Evolutionary conservation across 2,888 invertebrate species (phyloP).

Genomic region (Latrodectus hesperus): DNA sequence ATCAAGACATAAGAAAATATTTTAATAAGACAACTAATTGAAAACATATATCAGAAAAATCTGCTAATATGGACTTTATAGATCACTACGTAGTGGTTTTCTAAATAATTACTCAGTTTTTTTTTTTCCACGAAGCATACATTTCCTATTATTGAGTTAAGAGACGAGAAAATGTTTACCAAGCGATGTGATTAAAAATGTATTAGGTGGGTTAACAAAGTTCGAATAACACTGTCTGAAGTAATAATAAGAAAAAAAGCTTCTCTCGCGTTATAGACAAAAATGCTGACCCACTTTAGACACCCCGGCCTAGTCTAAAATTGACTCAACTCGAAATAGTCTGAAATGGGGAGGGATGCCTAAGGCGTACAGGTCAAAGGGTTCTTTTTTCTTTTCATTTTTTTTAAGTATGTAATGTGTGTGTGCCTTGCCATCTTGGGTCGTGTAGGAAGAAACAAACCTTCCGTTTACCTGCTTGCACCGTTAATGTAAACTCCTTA

Average conservation of each 20-base stretch:
- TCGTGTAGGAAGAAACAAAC: conserved; percentile 33
- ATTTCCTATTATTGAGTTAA: neutral
- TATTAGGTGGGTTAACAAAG: conserved; percentile 30
- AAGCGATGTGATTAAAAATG: neutral
- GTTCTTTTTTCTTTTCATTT: conserved; percentile 24
- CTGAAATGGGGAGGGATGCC: conserved; percentile 42
- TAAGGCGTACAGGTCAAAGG: conserved; percentile 60
- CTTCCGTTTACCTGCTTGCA: conserved; percentile 53
- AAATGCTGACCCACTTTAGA: conserved; percentile 63
- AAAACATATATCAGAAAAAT: too few species aligned
- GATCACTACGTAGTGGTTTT: too few species aligned
- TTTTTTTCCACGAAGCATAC: too few species aligned
- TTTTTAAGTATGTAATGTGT: neutral
- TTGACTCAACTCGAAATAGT: conserved; percentile 65
- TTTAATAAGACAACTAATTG: too few species aligned
- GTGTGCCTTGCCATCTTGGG: conserved; percentile 38
- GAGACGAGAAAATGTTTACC: neutral
- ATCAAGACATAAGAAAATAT: too few species aligned
- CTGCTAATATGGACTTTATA: too few species aligned
- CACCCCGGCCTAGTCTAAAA: conserved; percentile 58
- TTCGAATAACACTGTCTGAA: conserved; percentile 49
- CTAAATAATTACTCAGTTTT: too few species aligned
- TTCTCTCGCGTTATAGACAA: conserved; percentile 23
- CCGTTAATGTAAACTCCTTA: conserved; percentile 43
- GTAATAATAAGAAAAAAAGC: conserved; percentile 12